phyloP scores from a whole-genome alignment of 2,113 vertebrate genomes.

The Oncorhynchus gorbuscha region DNA sequence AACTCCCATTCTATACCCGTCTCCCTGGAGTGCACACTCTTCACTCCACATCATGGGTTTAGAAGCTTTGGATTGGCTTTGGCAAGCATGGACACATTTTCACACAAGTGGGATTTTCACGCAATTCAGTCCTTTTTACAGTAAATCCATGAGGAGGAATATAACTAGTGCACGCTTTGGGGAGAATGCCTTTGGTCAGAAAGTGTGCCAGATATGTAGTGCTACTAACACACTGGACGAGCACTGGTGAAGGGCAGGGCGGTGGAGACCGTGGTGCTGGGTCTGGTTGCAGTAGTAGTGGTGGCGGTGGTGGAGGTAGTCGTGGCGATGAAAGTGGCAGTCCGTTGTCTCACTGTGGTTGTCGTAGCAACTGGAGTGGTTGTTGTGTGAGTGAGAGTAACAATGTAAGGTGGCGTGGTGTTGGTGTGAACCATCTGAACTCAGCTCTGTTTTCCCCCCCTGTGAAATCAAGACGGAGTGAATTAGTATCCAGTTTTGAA shows the following conservation, averaged over 20 bases:
- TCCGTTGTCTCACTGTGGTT: slow-evolving; percentile 60
- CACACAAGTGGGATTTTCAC: too few relatives aligned
- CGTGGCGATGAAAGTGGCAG: slow-evolving; percentile 21
- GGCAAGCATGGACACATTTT: too few relatives aligned
- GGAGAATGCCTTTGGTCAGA: background rate
- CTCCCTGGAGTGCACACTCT: background rate
- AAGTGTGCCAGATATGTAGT: background rate
- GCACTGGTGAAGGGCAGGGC: slow-evolving; percentile 75
- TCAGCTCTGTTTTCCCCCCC: slow-evolving; percentile 80
- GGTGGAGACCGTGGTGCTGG: slow-evolving; percentile 56
- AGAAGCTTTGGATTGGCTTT: background rate
- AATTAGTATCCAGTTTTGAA: too few relatives aligned
- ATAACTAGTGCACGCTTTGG: too few relatives aligned
- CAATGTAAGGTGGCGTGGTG: slow-evolving; percentile 34
- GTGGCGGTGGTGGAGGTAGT: slow-evolving; percentile 6
- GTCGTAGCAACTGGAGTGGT: slow-evolving; percentile 59
- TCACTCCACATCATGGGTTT: background rate
- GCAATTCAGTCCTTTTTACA: too few relatives aligned
- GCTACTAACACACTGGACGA: slow-evolving; percentile 75
- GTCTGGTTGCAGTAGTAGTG: slow-evolving; percentile 50
- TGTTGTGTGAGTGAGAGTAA: slow-evolving; percentile 46
- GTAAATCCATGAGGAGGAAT: too few relatives aligned
- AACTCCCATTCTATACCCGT: background rate
- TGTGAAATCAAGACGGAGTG: slow-evolving; percentile 43
- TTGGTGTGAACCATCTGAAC: slow-evolving; percentile 41